Percentiles rank a stretch among this genome's conserved stretches.
These are phyloP conservation scores for Octonoba sinensis DNA, from an alignment of 2,888 invertebrate genomes.

Conservation along the genomic window DNA sequence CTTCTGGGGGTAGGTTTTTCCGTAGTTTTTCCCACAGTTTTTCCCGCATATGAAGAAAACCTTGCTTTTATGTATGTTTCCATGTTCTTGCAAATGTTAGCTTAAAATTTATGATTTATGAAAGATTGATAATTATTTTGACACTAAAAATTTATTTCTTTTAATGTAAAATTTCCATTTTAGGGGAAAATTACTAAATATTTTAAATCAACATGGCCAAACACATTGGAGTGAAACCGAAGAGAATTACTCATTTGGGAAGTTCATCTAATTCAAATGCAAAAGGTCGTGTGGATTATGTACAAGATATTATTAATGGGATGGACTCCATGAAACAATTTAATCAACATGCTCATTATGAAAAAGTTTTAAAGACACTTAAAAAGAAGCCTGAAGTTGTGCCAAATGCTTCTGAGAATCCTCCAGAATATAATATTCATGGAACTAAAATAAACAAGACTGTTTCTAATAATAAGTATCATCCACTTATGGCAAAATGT, in stretches of 20 bases:
- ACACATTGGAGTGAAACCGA: not conserved
- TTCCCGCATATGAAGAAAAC: no score
- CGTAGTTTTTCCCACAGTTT: no score
- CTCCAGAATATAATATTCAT: not conserved
- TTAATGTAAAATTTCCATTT: no score
- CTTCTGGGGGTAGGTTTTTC: no score
- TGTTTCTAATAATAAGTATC: not conserved
- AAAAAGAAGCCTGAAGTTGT: not conserved
- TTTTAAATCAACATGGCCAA: not conserved
- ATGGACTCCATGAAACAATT: slow-evolving; percentile 11
- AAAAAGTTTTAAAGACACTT: not conserved
- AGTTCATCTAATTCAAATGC: not conserved
- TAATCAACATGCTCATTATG: not conserved
- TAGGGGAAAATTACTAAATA: no score
- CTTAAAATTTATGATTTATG: no score
- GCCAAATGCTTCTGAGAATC: not conserved
- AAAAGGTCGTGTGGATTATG: slow-evolving; percentile 4
- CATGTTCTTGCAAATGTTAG: no score
- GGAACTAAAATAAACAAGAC: slow-evolving; percentile 1
- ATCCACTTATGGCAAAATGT: slow-evolving; percentile 40
- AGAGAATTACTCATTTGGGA: slow-evolving; percentile 27
- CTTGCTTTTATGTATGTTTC: no score
- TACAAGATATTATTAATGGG: slow-evolving; percentile 7
- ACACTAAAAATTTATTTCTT: no score
- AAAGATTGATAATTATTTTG: no score